Conservation (phyloP, 2,113 vertebrate genomes). For the Oncorhynchus clarkii region DNA sequence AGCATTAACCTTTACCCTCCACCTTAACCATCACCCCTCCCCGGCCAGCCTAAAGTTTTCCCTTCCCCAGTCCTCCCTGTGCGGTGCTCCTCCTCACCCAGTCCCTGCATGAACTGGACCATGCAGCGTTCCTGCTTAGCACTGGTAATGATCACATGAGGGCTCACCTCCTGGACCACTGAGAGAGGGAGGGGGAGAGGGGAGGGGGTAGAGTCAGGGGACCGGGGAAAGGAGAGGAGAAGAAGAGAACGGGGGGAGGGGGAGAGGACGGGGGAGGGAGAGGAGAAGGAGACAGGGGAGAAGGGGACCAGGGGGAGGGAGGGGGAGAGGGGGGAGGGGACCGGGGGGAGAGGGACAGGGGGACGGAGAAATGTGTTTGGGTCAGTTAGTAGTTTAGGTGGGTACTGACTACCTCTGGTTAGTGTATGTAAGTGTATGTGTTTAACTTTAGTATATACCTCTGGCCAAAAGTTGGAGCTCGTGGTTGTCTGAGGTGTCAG, state of each 20-base stretch:
- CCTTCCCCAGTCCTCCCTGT: too few relatives aligned
- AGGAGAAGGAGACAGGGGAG: not conserved
- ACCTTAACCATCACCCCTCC: too few relatives aligned
- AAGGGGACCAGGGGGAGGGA: constrained; percentile 10
- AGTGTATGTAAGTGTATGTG: not conserved
- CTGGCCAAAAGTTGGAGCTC: constrained; percentile 81
- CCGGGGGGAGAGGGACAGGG: not conserved
- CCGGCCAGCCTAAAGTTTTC: too few relatives aligned
- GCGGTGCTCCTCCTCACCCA: constrained; percentile 63
- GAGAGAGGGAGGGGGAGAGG: constrained; percentile 16
- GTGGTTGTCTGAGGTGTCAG: constrained; percentile 79
- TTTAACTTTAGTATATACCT: constrained; percentile 62
- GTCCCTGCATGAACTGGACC: constrained; percentile 75
- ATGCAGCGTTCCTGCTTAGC: constrained; percentile 89
- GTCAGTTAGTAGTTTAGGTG: not conserved
- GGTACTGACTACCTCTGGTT: not conserved
- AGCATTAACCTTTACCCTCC: too few relatives aligned
- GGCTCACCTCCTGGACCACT: constrained; percentile 84
- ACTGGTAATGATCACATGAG: constrained; percentile 84
- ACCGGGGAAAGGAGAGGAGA: not conserved
- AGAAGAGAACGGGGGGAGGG: not conserved
- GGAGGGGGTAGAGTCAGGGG: not conserved
- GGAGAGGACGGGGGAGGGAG: not conserved
- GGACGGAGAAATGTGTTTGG: not conserved
- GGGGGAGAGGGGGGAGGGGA: not conserved